Percentiles rank a stretch among this genome's conserved stretches.
Evolutionary conservation across 2,888 invertebrate species (phyloP).

Genomic region (Caenorhabditis sp.): DNA sequence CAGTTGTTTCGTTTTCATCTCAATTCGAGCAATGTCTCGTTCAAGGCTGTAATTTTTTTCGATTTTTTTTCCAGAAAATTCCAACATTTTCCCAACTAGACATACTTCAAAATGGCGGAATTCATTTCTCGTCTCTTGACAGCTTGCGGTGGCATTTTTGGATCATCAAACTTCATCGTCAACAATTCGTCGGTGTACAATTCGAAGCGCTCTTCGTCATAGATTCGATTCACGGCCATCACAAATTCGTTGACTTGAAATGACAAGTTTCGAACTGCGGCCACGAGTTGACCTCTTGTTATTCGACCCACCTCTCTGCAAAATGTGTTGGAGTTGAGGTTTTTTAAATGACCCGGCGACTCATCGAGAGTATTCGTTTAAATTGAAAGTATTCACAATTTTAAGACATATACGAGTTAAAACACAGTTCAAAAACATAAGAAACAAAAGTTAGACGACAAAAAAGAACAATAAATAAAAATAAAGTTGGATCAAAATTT

Average conservation of each 20-base stretch:
- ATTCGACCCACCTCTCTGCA: constrained; percentile 27
- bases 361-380: too few relatives aligned
- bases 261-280: constrained; percentile 21
- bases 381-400: too few relatives aligned
- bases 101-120: constrained; percentile 3
- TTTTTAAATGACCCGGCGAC: too few relatives aligned
- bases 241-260: constrained; percentile 29
- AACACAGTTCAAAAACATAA: too few relatives aligned
- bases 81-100: neutral
- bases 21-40: neutral
- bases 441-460: too few relatives aligned
- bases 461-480: too few relatives aligned
- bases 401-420: too few relatives aligned
- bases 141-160: neutral
- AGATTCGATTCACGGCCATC: neutral
- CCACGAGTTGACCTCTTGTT: constrained; percentile 22
- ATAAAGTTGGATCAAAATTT: too few relatives aligned
- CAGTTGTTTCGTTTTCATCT: constrained; percentile 14
- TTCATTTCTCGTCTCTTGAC: neutral
- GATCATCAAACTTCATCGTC: neutral
- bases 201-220: neutral
- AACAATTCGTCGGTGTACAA: neutral
- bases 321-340: neutral
- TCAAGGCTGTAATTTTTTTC: neutral
- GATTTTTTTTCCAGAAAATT: too few relatives aligned